Conservation (phyloP, 2,797 vertebrate species). For the Chelonia mydas region DNA sequence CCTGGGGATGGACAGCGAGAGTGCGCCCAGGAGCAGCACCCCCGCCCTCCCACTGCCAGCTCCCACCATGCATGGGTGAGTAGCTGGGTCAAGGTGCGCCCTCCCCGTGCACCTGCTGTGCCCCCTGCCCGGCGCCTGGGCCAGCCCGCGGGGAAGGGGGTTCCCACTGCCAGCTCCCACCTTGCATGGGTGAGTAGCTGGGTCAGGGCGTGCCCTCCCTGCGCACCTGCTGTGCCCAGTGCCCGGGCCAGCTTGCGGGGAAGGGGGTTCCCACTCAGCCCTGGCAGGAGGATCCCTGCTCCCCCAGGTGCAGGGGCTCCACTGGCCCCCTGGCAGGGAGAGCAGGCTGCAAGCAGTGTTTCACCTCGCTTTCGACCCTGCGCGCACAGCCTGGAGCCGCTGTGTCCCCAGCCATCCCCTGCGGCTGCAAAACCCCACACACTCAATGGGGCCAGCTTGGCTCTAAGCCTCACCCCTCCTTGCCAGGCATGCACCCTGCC, state of each 20-base stretch:
- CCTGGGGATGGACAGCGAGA: conserved; percentile 79
- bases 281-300: too few species aligned
- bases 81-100: conserved; percentile 4
- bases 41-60: conserved; percentile 60
- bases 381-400: neutral
- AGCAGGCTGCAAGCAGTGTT: neutral
- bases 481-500: neutral
- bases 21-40: conserved; percentile 73
- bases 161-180: too few species aligned
- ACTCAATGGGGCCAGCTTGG: neutral
- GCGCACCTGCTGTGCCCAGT: neutral
- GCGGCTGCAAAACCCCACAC: neutral
- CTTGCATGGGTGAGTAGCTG: too few species aligned
- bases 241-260: too few species aligned
- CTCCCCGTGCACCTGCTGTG: neutral
- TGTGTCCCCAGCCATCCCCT: neutral
- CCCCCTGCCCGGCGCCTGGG: too few species aligned
- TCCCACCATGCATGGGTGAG: conserved; percentile 73
- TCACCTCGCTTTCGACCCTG: neutral
- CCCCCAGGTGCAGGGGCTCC: neutral
- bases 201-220: too few species aligned
- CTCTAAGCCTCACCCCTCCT: neutral
- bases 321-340: too few species aligned
- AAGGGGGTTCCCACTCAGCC: too few species aligned
- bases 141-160: too few species aligned